Evolutionary conservation across 2,797 vertebrate species (phyloP).

Genomic region (Lacerta bilineata): DNA sequence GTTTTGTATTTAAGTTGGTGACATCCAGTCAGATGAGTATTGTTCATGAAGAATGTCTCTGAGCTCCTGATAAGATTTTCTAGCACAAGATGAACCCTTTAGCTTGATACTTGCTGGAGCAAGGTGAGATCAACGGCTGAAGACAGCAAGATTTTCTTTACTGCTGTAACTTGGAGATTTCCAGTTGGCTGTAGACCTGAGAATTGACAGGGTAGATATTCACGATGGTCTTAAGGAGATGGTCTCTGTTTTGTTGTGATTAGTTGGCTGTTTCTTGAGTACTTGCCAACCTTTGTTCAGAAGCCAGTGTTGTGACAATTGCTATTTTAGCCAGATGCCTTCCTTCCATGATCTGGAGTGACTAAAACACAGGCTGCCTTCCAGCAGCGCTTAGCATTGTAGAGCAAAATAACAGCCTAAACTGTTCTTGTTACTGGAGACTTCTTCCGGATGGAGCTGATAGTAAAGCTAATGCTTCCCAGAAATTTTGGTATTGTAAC

Average conservation of each 20-base stretch:
- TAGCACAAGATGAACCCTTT: background rate
- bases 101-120: background rate
- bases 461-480: background rate
- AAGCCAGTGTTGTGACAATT: background rate
- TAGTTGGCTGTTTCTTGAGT: constrained; percentile 12
- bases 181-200: background rate
- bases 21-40: background rate
- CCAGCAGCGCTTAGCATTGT: background rate
- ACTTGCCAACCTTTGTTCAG: background rate
- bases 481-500: constrained; percentile 2
- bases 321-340: constrained; percentile 20
- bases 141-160: background rate
- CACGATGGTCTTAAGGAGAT: background rate
- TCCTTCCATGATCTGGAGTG: background rate
- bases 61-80: constrained; percentile 19
- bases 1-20: background rate
- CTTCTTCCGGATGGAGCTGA: background rate
- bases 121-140: background rate
- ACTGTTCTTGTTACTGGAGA: background rate
- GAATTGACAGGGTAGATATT: background rate
- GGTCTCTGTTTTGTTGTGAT: background rate
- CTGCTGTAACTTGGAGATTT: background rate
- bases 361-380: background rate
- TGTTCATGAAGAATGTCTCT: background rate
- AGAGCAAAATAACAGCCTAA: background rate